phyloP scores from a whole-genome alignment of 2,888 invertebrate species.

The Ischnura elegans region DNA sequence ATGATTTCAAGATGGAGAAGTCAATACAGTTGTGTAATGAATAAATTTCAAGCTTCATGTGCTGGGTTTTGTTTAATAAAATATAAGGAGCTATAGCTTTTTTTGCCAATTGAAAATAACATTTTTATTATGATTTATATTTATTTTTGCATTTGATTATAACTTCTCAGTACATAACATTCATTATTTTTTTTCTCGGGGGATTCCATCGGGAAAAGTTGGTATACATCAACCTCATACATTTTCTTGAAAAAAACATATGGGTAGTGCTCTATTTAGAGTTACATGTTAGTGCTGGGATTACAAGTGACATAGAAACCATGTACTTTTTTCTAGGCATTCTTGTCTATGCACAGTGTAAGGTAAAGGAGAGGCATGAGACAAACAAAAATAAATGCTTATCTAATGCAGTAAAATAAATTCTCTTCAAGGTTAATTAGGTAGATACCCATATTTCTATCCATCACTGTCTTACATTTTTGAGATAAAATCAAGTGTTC shows the following conservation, averaged over 20 bases:
- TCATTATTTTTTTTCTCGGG: slow-evolving; percentile 54
- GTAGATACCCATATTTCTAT: slow-evolving; percentile 30
- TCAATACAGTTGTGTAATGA: slow-evolving; percentile 22
- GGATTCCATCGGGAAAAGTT: slow-evolving; percentile 38
- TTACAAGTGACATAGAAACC: slow-evolving; percentile 60
- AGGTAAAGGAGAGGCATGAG: slow-evolving; percentile 41
- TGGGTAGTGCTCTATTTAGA: slow-evolving; percentile 58
- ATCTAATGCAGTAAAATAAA: slow-evolving; percentile 54
- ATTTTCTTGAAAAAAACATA: slow-evolving; percentile 65
- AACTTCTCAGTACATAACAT: slow-evolving; percentile 60
- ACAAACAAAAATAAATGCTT: slow-evolving; percentile 52
- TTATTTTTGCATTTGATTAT: slow-evolving; percentile 25
- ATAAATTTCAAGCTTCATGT: not conserved
- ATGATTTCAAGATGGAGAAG: slow-evolving; percentile 5
- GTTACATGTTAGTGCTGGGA: slow-evolving; percentile 50
- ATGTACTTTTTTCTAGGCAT: slow-evolving; percentile 42
- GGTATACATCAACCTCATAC: slow-evolving; percentile 58
- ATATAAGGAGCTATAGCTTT: slow-evolving; percentile 20
- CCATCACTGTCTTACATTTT: slow-evolving; percentile 19
- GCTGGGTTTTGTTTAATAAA: not conserved
- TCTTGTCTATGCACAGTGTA: slow-evolving; percentile 51
- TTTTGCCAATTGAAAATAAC: slow-evolving; percentile 42
- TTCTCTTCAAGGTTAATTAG: slow-evolving; percentile 26
- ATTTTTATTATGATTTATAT: slow-evolving; percentile 20
- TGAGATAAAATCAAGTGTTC: slow-evolving; percentile 43